These are phyloP conservation scores for Dione juno DNA, from an alignment of 2,888 invertebrate genomes.

Conservation along the genomic window DNA sequence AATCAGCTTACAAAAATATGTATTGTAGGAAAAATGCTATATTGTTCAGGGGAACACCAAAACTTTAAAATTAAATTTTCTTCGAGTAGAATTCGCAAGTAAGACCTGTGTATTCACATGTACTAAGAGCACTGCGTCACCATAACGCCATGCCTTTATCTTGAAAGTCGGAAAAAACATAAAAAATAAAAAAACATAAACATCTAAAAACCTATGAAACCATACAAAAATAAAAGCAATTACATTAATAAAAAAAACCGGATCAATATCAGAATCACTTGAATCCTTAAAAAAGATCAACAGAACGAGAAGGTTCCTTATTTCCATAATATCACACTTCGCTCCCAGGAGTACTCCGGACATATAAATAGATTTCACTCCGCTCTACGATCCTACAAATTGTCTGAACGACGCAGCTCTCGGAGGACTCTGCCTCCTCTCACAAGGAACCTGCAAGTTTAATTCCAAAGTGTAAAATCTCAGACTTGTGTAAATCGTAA, in stretches of 20 bases:
- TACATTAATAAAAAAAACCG: background rate
- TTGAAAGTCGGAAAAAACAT: too few species aligned
- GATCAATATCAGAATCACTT: background rate
- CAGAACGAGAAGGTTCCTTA: slow-evolving; percentile 18
- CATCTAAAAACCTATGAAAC: background rate
- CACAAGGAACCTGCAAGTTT: slow-evolving; percentile 34
- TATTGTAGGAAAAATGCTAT: too few species aligned
- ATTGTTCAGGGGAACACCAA: too few species aligned
- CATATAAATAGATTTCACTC: slow-evolving; percentile 38
- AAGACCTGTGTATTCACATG: too few species aligned
- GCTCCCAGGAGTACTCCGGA: slow-evolving; percentile 27
- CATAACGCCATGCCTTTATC: too few species aligned
- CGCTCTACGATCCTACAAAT: slow-evolving; percentile 36
- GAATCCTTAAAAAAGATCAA: slow-evolving; percentile 13
- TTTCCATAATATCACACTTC: slow-evolving; percentile 33
- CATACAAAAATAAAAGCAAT: background rate
- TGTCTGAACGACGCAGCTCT: slow-evolving; percentile 38
- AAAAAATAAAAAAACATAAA: too few species aligned
- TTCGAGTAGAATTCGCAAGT: background rate
- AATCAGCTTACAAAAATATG: too few species aligned
- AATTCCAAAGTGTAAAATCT: slow-evolving; percentile 36
- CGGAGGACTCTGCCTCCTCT: slow-evolving; percentile 29
- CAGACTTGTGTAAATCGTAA: slow-evolving; percentile 33
- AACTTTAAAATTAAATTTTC: background rate
- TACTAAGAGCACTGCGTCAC: too few species aligned